Conservation (phyloP, 2,113 vertebrate genomes). For the Paratilapia polleni region DNA sequence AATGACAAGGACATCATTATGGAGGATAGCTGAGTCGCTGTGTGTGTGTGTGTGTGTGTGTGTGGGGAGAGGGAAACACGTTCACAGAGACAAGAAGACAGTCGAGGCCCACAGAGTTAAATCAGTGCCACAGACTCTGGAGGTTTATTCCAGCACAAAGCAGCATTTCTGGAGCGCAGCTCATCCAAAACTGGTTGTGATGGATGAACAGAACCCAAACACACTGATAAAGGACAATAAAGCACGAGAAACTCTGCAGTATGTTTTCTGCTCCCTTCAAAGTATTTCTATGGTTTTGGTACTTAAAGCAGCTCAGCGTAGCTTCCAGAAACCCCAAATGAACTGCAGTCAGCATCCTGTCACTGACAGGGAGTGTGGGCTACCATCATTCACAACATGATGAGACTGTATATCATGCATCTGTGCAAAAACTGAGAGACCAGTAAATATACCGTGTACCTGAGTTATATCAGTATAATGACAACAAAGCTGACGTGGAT, state of each 20-base stretch:
- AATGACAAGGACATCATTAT: conserved; percentile 29
- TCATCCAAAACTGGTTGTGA: background rate
- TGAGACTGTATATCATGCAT: too few relatives aligned
- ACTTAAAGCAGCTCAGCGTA: background rate
- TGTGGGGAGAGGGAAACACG: background rate
- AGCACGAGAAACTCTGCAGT: background rate
- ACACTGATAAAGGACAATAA: background rate
- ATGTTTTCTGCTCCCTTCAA: background rate
- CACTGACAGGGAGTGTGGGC: too few relatives aligned
- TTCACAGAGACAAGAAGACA: background rate
- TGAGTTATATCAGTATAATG: too few relatives aligned
- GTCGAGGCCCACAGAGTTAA: background rate
- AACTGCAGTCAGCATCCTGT: too few relatives aligned
- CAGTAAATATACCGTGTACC: too few relatives aligned
- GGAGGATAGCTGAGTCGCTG: background rate
- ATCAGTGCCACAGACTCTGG: background rate
- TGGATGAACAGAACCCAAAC: background rate
- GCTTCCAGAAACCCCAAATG: background rate
- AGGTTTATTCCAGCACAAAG: background rate
- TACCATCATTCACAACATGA: too few relatives aligned
- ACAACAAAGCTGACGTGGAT: too few relatives aligned
- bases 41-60: background rate
- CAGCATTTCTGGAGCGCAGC: background rate
- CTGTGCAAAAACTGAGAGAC: too few relatives aligned
- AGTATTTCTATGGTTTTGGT: background rate